phyloP scores from a whole-genome alignment of 1,140 invertebrate species.

The Heterodera schachtii region DNA sequence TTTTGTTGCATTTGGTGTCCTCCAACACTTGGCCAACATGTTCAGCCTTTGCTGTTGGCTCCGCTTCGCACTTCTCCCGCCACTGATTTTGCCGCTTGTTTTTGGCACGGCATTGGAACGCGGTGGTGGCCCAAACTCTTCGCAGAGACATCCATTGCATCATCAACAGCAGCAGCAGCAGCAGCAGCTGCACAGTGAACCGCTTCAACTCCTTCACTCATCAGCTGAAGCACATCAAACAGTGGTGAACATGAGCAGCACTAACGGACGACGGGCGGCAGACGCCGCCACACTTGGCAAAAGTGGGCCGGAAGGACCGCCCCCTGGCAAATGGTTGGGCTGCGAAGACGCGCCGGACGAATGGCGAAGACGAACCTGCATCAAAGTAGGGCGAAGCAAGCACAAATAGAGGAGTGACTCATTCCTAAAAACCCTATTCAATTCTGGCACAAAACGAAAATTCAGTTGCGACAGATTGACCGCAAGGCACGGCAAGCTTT shows the following conservation, averaged over 20 bases:
- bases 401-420: not conserved
- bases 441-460: not conserved
- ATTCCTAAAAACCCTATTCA: not conserved
- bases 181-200: not conserved
- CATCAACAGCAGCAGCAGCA: not conserved
- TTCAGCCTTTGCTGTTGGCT: not conserved
- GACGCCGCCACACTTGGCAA: no score
- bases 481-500: slow-evolving; percentile 40
- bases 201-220: not conserved
- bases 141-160: not conserved
- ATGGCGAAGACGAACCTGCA: not conserved
- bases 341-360: not conserved
- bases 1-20: not conserved
- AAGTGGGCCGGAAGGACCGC: not conserved
- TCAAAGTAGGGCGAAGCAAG: not conserved
- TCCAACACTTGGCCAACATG: not conserved
- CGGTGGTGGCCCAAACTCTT: not conserved
- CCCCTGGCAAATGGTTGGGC: not conserved
- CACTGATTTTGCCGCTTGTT: not conserved
- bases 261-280: not conserved
- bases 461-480: slow-evolving; percentile 53
- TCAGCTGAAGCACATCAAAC: not conserved
- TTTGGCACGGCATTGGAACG: not conserved
- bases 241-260: not conserved
- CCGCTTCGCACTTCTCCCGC: no score